Evolutionary conservation across 2,113 vertebrate species (phyloP).

Genomic region (Pan paniscus): DNA sequence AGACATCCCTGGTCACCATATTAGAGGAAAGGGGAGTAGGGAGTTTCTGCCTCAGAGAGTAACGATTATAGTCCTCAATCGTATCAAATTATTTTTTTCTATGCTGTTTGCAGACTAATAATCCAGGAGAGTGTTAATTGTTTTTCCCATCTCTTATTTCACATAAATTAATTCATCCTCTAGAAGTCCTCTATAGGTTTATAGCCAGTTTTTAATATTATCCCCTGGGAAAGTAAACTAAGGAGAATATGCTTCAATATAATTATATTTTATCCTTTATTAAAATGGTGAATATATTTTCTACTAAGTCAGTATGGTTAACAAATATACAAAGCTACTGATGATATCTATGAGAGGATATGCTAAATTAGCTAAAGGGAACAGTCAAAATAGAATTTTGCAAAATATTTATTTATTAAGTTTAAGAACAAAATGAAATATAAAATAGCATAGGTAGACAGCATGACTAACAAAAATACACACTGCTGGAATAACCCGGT

Average conservation of each 20-base stretch:
- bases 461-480: slow-evolving; percentile 19
- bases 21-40: accelerated
- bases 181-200: neutral
- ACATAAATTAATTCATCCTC: neutral
- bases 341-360: neutral
- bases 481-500: neutral
- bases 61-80: neutral
- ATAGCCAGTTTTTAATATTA: neutral
- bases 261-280: slow-evolving; percentile 12
- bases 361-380: neutral
- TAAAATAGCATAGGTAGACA: neutral
- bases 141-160: neutral
- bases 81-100: neutral
- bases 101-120: neutral
- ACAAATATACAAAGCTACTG: neutral
- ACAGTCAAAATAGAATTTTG: slow-evolving; percentile 14
- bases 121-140: neutral
- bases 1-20: accelerated
- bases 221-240: neutral
- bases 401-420: neutral
- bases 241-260: neutral
- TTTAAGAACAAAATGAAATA: slow-evolving; percentile 32
- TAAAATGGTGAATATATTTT: slow-evolving; percentile 4
- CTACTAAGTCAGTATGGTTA: neutral
- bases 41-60: neutral